A percentile compares a stretch with the other conserved stretches of the same genome.
phyloP scores from a whole-genome alignment of 1,140 invertebrate species.

The Centruroides sculpturatus region DNA sequence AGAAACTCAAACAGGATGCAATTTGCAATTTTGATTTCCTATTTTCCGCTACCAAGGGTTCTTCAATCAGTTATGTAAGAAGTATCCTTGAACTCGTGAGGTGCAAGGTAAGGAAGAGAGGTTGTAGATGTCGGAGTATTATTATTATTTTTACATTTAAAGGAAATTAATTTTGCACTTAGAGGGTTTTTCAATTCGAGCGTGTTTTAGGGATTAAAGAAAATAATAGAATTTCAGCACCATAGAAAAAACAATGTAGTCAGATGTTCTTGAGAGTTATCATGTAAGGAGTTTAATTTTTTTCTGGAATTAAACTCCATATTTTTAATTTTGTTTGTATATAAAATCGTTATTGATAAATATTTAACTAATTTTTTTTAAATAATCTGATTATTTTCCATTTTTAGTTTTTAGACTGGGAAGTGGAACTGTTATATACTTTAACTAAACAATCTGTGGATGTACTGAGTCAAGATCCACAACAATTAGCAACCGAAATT shows the following conservation, averaged over 20 bases:
- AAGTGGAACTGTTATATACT: slow-evolving; percentile 66
- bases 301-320: no score
- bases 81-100: slow-evolving; percentile 65
- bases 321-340: background rate
- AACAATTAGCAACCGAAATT: slow-evolving; percentile 62
- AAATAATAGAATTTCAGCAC: no score
- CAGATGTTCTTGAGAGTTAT: no score
- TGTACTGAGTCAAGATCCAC: slow-evolving; percentile 60
- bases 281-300: no score
- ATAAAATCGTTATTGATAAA: background rate
- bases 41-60: slow-evolving; percentile 63
- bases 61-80: slow-evolving; percentile 62
- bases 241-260: no score
- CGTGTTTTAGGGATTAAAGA: no score
- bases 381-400: background rate
- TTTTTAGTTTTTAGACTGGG: slow-evolving; percentile 44
- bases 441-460: slow-evolving; percentile 63
- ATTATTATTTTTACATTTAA: no score
- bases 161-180: no score
- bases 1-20: slow-evolving; percentile 57
- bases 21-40: slow-evolving; percentile 79
- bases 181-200: no score
- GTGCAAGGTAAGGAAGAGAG: slow-evolving; percentile 15
- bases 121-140: no score
- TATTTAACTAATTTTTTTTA: background rate